A percentile compares a stretch with the other conserved stretches of the same genome.
These are phyloP conservation scores for Andrena trimmerana DNA, from an alignment of 2,888 invertebrate genomes.

Conservation along the genomic window DNA sequence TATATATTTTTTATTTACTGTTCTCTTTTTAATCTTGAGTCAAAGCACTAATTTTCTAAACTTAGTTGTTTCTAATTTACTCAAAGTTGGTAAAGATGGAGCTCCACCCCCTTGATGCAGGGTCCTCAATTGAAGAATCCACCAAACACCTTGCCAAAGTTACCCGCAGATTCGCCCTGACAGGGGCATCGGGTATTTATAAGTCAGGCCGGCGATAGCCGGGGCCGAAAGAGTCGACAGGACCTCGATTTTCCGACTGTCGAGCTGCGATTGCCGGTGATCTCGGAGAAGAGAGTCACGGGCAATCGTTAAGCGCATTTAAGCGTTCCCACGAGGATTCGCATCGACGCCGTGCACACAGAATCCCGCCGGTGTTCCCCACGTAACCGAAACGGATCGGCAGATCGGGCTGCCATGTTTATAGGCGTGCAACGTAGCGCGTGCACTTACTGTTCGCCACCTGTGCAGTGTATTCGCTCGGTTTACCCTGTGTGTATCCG, in stretches of 20 bases:
- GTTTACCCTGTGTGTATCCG: slow-evolving; percentile 47
- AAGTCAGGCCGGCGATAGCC: slow-evolving; percentile 3
- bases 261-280: slow-evolving; percentile 6
- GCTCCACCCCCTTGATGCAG: too few species aligned
- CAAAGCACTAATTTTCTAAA: too few species aligned
- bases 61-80: too few species aligned
- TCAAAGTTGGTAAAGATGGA: too few species aligned
- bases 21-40: too few species aligned
- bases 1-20: too few species aligned
- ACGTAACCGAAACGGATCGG: slow-evolving; percentile 68
- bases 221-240: slow-evolving; percentile 1
- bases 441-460: slow-evolving; percentile 64
- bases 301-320: slow-evolving; percentile 65
- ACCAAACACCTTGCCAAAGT: background rate
- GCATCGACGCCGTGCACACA: slow-evolving; percentile 29
- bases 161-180: background rate
- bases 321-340: slow-evolving; percentile 71
- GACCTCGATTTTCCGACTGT: slow-evolving; percentile 21
- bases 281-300: slow-evolving; percentile 29
- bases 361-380: slow-evolving; percentile 54
- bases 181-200: background rate
- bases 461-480: slow-evolving; percentile 60
- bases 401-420: slow-evolving; percentile 66
- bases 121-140: background rate
- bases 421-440: slow-evolving; percentile 55